Base-by-base conservation (phyloP, 2,888 invertebrate species). In the Liodrosophila aerea region DNA sequence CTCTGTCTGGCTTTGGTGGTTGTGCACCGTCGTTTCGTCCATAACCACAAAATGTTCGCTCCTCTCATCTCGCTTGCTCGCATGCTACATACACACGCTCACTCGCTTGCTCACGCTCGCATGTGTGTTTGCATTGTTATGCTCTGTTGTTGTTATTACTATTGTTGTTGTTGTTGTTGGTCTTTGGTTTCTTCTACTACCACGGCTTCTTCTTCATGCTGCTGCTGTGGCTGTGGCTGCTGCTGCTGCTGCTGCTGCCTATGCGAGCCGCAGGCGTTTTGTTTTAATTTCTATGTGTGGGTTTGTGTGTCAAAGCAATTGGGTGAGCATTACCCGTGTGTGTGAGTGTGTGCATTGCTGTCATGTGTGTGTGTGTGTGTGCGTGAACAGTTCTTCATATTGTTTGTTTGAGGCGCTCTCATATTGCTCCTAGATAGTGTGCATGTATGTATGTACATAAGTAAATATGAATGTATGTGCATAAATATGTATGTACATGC, bases 231-330 rank as follows among this genome's bases (percentile, higher is more conserved):
- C 3, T 44, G 9, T 52, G 54, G 16, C 33, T 61, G 33, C 40
- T 15, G 1, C 4, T 41, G 8, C 52, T 18, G 27, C 30, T 36
- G 54, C 12, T 43, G 8, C 29, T 30, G 43, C 47, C 30, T 15
- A 31, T 34, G 33, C 34, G 59, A 68, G 40, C 68, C 64, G 57
- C 72, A 63, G 82, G 78, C 68, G 85, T 82, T 85, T 84, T 81
- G 81, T 84, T 84, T 67, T 74, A 77, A 81, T 74, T 71, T 78
- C 71, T 74, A 68, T 78, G 84, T 84, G 82, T 80, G 81, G 81
- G 78, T 77, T 80, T 80, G 66, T 80, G 69, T 82, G 78, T 82
- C 78, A 80, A 85, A 85, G 78, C 82, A 85, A 80, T 82, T 85
- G 85, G 80, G 75, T 74, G 63, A 67, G 65, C 64, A 64, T 62